These are phyloP conservation scores for Gulo gulo DNA, from an alignment of 2,113 vertebrate genomes.

Conservation along the genomic window DNA sequence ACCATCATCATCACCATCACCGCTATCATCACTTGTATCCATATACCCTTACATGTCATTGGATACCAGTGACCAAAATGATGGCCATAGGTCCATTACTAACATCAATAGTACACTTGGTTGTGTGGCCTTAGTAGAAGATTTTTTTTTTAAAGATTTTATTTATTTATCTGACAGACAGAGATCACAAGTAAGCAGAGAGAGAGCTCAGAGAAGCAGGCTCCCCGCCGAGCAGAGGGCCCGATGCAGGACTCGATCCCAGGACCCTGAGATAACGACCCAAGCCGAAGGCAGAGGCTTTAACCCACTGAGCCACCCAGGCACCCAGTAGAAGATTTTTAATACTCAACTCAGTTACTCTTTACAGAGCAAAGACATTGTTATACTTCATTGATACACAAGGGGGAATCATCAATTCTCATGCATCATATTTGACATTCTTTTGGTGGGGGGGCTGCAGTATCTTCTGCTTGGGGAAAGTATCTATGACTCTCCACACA, in stretches of 20 bases:
- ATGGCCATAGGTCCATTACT: background rate
- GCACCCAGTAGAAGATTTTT: background rate
- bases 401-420: background rate
- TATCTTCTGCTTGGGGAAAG: background rate
- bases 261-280: too few species aligned
- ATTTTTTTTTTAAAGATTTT: too few species aligned
- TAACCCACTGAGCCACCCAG: too few species aligned
- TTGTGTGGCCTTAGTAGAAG: background rate
- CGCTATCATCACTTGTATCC: background rate
- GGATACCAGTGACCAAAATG: background rate
- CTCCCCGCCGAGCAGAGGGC: too few species aligned
- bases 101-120: background rate
- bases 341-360: background rate
- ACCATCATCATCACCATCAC: background rate
- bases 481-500: background rate
- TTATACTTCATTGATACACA: background rate
- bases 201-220: too few species aligned
- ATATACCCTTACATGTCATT: background rate
- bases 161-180: too few species aligned
- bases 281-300: too few species aligned
- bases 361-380: background rate
- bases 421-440: background rate
- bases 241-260: too few species aligned
- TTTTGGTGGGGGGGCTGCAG: accelerated
- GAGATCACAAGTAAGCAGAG: too few species aligned